phyloP scores from a whole-genome alignment of 2,113 vertebrate species.

The Ploceus nigricollis region DNA sequence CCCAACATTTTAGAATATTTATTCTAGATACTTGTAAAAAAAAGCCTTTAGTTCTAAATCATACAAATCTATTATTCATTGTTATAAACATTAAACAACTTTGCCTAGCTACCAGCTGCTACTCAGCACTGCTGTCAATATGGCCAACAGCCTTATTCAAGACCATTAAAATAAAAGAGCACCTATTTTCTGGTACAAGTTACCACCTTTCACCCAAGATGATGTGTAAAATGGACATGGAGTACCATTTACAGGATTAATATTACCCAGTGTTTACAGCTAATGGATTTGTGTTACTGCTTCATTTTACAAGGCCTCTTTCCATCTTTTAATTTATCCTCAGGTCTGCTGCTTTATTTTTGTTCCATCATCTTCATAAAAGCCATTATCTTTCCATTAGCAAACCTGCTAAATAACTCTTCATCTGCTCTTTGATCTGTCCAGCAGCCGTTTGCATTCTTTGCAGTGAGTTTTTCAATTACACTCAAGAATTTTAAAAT shows the following conservation, averaged over 20 bases:
- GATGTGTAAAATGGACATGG: background rate
- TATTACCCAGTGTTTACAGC: conserved; percentile 39
- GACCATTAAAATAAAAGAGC: conserved; percentile 43
- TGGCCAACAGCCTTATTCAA: conserved; percentile 22
- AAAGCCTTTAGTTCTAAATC: background rate
- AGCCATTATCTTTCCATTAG: conserved; percentile 69
- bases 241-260: conserved; percentile 52
- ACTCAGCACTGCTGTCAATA: conserved; percentile 26
- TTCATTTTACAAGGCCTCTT: conserved; percentile 52
- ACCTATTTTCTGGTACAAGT: conserved; percentile 45
- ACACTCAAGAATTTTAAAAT: conserved; percentile 57
- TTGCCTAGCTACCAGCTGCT: conserved; percentile 15
- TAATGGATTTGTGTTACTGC: conserved; percentile 43
- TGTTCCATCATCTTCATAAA: conserved; percentile 51
- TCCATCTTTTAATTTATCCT: conserved; percentile 54
- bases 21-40: background rate
- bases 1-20: background rate
- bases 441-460: conserved; percentile 46
- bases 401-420: conserved; percentile 56
- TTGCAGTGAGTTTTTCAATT: conserved; percentile 31
- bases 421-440: conserved; percentile 64
- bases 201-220: conserved; percentile 47
- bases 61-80: background rate
- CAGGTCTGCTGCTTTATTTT: conserved; percentile 49
- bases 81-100: conserved; percentile 28